Percentiles rank a stretch among this genome's conserved stretches.
phyloP scores from a whole-genome alignment of 2,888 invertebrate species.

The Dusona sp. region DNA sequence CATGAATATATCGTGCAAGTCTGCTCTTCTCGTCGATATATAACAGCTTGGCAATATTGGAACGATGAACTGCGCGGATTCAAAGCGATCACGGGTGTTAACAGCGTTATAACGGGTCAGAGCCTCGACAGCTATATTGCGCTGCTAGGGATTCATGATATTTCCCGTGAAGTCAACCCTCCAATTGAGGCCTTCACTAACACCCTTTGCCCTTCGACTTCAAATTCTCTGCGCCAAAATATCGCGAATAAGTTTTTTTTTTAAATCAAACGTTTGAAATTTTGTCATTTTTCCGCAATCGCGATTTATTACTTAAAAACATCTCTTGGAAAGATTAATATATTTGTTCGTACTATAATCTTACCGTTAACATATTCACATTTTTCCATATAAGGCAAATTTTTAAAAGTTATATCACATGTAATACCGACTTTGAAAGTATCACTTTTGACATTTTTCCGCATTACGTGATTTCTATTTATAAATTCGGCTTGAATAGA shows the following conservation, averaged over 20 bases:
- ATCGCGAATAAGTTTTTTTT: not conserved
- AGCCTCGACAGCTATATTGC: slow-evolving; percentile 75
- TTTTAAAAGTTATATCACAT: too few relatives aligned
- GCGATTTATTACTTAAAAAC: not conserved
- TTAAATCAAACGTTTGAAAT: not conserved
- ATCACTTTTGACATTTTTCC: too few relatives aligned
- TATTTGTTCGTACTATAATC: not conserved
- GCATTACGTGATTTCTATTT: too few relatives aligned
- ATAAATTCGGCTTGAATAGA: too few relatives aligned
- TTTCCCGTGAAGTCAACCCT: slow-evolving; percentile 68
- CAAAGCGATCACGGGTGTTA: slow-evolving; percentile 84
- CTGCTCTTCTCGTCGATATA: slow-evolving; percentile 36
- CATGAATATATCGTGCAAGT: slow-evolving; percentile 15
- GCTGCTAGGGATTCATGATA: slow-evolving; percentile 71
- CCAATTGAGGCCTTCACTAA: slow-evolving; percentile 27
- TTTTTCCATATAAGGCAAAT: too few relatives aligned
- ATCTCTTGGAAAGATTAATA: too few relatives aligned
- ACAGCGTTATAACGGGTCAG: slow-evolving; percentile 82
- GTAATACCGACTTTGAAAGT: too few relatives aligned
- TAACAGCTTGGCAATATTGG: slow-evolving; percentile 75
- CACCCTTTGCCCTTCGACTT: not conserved
- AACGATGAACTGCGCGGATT: slow-evolving; percentile 84
- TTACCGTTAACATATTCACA: too few relatives aligned
- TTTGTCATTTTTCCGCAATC: not conserved
- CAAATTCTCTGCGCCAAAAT: not conserved